phyloP scores from a whole-genome alignment of 2,113 vertebrate genomes.

The Lampris incognitus region DNA sequence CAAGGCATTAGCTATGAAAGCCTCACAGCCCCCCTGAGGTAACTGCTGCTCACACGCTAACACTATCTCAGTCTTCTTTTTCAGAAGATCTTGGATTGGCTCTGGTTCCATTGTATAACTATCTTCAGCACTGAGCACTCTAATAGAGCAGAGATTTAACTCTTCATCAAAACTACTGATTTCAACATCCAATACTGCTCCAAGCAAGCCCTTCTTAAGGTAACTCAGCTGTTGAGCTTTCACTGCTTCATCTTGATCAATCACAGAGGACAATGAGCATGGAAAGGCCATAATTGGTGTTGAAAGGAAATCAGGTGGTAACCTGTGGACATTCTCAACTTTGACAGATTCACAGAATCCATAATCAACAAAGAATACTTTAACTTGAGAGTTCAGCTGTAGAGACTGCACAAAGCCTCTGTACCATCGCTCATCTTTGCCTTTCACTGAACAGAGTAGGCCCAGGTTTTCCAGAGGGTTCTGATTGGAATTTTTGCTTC shows the following conservation, averaged over 20 bases:
- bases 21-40: constrained; percentile 36
- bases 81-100: neutral
- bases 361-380: constrained; percentile 91
- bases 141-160: constrained; percentile 83
- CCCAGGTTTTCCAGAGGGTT: constrained; percentile 82
- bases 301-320: constrained; percentile 83
- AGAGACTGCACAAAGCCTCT: constrained; percentile 89
- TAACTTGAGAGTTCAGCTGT: constrained; percentile 80
- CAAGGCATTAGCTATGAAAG: constrained; percentile 21
- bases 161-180: constrained; percentile 77
- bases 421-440: constrained; percentile 88
- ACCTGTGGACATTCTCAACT: constrained; percentile 80
- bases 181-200: constrained; percentile 73
- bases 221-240: constrained; percentile 80
- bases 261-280: constrained; percentile 83
- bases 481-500: constrained; percentile 48
- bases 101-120: constrained; percentile 1
- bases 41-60: neutral
- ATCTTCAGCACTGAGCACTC: constrained; percentile 60
- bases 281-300: constrained; percentile 87
- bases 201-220: constrained; percentile 85
- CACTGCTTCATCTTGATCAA: constrained; percentile 61
- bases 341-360: constrained; percentile 86
- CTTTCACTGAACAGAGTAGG: constrained; percentile 87
- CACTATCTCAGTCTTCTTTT: neutral